phyloP scores from a whole-genome alignment of 2,797 vertebrate genomes.

The Manis pentadactyla region DNA sequence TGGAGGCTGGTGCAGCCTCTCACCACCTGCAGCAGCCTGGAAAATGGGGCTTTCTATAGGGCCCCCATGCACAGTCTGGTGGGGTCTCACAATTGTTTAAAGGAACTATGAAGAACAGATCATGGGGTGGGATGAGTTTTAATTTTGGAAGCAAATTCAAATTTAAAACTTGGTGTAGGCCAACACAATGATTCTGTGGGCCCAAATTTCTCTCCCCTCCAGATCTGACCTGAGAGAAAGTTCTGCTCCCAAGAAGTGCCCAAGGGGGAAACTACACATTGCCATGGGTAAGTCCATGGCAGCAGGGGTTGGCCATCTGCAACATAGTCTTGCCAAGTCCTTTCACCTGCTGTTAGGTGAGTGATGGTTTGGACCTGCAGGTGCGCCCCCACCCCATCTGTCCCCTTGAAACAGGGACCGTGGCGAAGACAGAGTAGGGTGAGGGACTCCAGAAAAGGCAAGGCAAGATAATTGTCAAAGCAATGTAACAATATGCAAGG shows the following conservation, averaged over 20 bases:
- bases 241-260: neutral
- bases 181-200: neutral
- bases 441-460: no score
- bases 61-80: no score
- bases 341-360: neutral
- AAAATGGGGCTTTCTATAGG: no score
- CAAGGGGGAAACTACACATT: neutral
- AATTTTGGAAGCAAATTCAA: neutral
- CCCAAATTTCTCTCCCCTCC: neutral
- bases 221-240: neutral
- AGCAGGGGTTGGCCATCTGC: neutral
- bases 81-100: neutral
- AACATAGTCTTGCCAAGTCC: neutral
- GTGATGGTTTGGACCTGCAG: no score
- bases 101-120: neutral
- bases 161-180: neutral
- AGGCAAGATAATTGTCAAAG: no score
- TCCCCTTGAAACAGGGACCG: no score
- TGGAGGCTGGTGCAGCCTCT: no score
- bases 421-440: no score
- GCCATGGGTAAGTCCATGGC: neutral
- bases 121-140: neutral
- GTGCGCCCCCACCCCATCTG: no score
- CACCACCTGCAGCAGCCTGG: no score
- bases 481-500: no score